Base-by-base conservation (phyloP, 1,140 invertebrate species). In the Limonius californicus region DNA sequence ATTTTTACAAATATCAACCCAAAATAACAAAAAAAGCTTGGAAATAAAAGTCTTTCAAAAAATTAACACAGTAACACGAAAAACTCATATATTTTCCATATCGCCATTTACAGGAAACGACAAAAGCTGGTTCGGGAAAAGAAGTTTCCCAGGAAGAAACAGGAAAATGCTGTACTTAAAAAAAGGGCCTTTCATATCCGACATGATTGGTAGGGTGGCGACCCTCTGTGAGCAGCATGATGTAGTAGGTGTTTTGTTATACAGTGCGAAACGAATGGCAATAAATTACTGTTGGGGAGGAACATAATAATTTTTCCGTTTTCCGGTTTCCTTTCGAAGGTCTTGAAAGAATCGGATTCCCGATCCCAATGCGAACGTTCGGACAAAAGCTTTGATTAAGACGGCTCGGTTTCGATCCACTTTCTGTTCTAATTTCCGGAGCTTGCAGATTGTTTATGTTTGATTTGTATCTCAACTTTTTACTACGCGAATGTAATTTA, bases 201-300 rank as follows among this genome's bases (percentile, higher is more conserved):
- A 50, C 3, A 50, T 50, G 45, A 50, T 50, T 50, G 45, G 45
- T 50, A 50, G 45, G 45, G 45, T 19, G 45, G 45, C 45, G 45
- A 50, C 45, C 45, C 45, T 21, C 45, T 50, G 45, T 50, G 20
- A 50, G 45, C 45, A 21, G 45, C 20, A 50, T 50, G 45, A 50
- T 50, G 45, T 50, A 50, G 45, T 50, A 50, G 45, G 45, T 50
- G 45, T 50, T 50, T 50, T 50, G 45, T 50, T 50, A 50, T 50
- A 50, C 45, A 50, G 45, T 50, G 45, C 45, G 45, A 50, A 50
- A 50, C 45, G 45, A 50, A 50, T 50, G 45, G 45, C 45, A 50
- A 50, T 50, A 50, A 50, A 50, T 50, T 50, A 50, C 45, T 19
- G n/a, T 18, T 18, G 7, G 16, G 20, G 45, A 18, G 45, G 45